Evolutionary conservation across 1,140 invertebrate species (phyloP), one percentile per base, ranked within the genome.

Genomic region (Colletes gigas): DNA sequence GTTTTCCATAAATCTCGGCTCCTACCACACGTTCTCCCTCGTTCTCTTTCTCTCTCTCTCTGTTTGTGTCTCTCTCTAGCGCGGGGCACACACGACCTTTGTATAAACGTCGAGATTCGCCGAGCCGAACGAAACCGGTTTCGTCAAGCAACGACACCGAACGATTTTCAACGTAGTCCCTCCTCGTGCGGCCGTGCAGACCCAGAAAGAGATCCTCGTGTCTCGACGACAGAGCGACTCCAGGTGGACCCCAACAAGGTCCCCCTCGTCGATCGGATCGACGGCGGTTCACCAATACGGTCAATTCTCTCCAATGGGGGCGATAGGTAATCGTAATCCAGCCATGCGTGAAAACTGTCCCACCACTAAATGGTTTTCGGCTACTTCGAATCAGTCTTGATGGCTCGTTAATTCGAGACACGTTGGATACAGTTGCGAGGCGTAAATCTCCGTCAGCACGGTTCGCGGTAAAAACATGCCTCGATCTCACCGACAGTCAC

Each of bases 81-180:
- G 71, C 85, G 83, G 75, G 44, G 76, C 85, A 80, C 83, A 84
- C 84, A 87, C 85, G 85, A 87, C 84, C 85, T 86, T 87, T 86
- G 84, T 87, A 87, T 86, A 83, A 87, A 86, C 85, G 85, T 74
- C 76, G 85, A 88, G 89, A 89, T 89, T 89, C 83, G 87, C 89
- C 82, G 89, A 90, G 89, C 87, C 85, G 87, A 90, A 89, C 89
- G 84, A 89, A 90, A 90, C 89, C 89, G 89, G 89, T 90, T 90
- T 90, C 82, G 83, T 88, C 82, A 76, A 83, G 78, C 85, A 84
- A 81, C 85, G 84, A 87, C 85, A 86, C 82, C 85, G 83, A 84
- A 76, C 85, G 85, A 87, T 88, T 87, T 87, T 88, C 85, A 84
- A 79, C 85, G 75, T 84, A 87, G 68, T 75, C 78, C 72, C 76